Evolutionary conservation across 1,140 invertebrate species (phyloP).

Genomic region (Goniozus legneri): DNA sequence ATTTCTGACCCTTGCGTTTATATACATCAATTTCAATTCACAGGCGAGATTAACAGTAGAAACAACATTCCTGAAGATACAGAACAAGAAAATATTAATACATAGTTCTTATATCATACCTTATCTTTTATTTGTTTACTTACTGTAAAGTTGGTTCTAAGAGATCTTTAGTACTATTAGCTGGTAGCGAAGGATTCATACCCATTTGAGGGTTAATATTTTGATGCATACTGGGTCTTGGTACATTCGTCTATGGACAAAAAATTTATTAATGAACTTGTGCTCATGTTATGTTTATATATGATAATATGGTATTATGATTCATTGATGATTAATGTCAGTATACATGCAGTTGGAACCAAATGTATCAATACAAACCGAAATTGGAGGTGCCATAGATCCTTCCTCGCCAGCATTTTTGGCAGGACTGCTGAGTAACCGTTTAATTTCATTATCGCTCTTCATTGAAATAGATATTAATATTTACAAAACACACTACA

Average conservation of each 20-base stretch:
- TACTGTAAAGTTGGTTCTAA: slow-evolving; percentile 46
- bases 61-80: slow-evolving; percentile 77
- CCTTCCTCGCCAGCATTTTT: slow-evolving; percentile 40
- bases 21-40: slow-evolving; percentile 82
- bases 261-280: slow-evolving; percentile 9
- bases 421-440: slow-evolving; percentile 32
- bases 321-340: no score
- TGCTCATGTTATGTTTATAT: no score
- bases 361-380: slow-evolving; percentile 33
- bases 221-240: slow-evolving; percentile 38
- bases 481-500: no score
- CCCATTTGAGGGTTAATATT: slow-evolving; percentile 35
- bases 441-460: slow-evolving; percentile 37
- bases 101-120: not conserved
- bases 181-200: slow-evolving; percentile 38
- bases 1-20: slow-evolving; percentile 94
- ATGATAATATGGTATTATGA: no score
- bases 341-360: no score
- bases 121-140: no score
- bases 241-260: slow-evolving; percentile 37
- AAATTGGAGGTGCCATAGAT: slow-evolving; percentile 43
- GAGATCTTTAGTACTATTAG: slow-evolving; percentile 34
- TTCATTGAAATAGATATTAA: no score
- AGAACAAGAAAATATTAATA: not conserved
- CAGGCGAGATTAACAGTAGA: slow-evolving; percentile 90